Base-by-base conservation (phyloP, 2,113 vertebrate genomes). In the Mastomys natalensis region DNA sequence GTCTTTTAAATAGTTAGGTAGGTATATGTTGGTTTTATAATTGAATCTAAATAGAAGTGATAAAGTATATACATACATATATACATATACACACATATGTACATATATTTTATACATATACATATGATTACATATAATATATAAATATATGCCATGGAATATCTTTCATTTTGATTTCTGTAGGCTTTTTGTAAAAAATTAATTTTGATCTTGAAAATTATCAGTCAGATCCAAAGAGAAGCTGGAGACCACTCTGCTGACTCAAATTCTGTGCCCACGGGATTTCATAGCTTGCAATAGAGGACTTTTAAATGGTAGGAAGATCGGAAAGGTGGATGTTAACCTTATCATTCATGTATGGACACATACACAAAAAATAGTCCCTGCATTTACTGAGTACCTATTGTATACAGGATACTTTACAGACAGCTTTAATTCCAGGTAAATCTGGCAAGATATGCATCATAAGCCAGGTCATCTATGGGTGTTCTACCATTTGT, bases 1-100 rank as follows among this genome's bases (percentile, higher is more conserved):
- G 62, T 82, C 89, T 91, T 91, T 34, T 76, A 87, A 95, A 92
- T 53, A 77, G 8, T 82, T 77, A 92, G 89, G 29, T 77, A 92
- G 89, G 29, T 1, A 34, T 89, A 43, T 89, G 51, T 68, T 88
- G 73, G 26, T 88, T 95, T 94, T 70, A 74, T 74, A 16, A 93
- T 87, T 89, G 95, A 93, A 96, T 76, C 11, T 37, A 91, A 73
- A 43, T 16, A 88, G 64, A 87, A 66, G 7, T 66, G 40, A 94
- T 84, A 85, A 93, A 64, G 26, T 55, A 12, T 37, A 29, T 48
- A 34, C 7, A 73, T 37, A 29, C 21, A 29, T 29, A 10, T 16
- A 26, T 40, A 22, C 9, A 78, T 24, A 34, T 19, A 29, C 1
- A 51, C 5, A 22, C 45, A 66, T 8, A 22, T 22, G 24, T 16